These are phyloP conservation scores for Xylocopa sonorina DNA, from an alignment of 1,140 invertebrate genomes.

Conservation along the genomic window DNA sequence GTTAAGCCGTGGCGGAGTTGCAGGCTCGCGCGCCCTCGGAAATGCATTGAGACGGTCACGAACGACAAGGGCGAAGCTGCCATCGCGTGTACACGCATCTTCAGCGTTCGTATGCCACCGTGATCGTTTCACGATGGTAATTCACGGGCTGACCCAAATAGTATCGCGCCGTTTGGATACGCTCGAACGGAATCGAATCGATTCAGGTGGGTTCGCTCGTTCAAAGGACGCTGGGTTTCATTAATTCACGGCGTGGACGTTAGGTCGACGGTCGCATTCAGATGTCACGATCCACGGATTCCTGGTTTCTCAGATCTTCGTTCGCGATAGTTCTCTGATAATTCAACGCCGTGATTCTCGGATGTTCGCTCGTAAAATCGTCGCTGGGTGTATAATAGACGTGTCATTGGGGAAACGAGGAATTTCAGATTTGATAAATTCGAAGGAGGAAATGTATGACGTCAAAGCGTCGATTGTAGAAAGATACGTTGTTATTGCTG, in stretches of 20 bases:
- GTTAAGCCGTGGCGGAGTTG: slow-evolving; percentile 76
- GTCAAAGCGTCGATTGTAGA: too few species aligned
- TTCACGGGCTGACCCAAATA: slow-evolving; percentile 27
- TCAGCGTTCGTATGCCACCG: too few species aligned
- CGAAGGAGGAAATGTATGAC: too few species aligned
- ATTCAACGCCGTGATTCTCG: not conserved
- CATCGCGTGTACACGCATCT: not conserved
- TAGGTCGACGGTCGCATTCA: slow-evolving; percentile 15
- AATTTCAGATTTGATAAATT: not conserved
- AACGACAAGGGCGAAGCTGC: slow-evolving; percentile 55
- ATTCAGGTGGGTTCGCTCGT: not conserved
- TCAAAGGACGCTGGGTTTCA: not conserved
- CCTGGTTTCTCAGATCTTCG: slow-evolving; percentile 2
- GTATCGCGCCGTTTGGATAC: slow-evolving; percentile 20
- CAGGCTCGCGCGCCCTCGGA: slow-evolving; percentile 72
- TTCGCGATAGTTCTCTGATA: not conserved
- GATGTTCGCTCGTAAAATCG: not conserved
- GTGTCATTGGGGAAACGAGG: not conserved
- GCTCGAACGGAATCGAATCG: slow-evolving; percentile 24
- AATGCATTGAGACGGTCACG: slow-evolving; percentile 78
- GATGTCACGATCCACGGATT: slow-evolving; percentile 37
- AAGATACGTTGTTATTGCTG: not conserved
- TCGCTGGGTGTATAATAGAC: not conserved
- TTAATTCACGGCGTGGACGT: slow-evolving; percentile 25
- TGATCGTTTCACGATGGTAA: not conserved